Percentiles rank a stretch among this genome's conserved stretches.
phyloP scores from a whole-genome alignment of 2,888 invertebrate genomes.

The Drosophila melanosoma region DNA sequence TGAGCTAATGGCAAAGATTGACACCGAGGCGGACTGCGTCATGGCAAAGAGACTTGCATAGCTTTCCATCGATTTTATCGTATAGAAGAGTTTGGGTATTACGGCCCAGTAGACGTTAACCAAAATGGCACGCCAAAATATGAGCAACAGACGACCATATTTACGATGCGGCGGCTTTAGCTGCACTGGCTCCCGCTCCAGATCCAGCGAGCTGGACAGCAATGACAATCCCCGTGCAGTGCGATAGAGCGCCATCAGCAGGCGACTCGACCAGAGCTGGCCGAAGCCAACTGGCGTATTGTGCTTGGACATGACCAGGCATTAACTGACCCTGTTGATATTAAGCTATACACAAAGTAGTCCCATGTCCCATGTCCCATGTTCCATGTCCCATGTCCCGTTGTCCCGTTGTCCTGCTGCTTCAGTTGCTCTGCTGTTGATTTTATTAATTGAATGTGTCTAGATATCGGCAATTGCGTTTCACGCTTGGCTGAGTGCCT shows the following conservation, averaged over 20 bases:
- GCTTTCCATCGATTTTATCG: constrained; percentile 13
- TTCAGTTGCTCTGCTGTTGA: constrained; percentile 51
- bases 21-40: constrained; percentile 64
- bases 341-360: constrained; percentile 5
- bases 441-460: constrained; percentile 78
- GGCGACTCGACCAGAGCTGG: constrained; percentile 54
- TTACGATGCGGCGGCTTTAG: constrained; percentile 40
- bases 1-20: constrained; percentile 61
- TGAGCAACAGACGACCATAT: constrained; percentile 37
- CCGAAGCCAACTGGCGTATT: constrained; percentile 29
- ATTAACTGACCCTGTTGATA: constrained; percentile 43
- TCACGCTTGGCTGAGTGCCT: constrained; percentile 76
- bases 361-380: neutral
- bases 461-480: constrained; percentile 76
- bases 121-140: constrained; percentile 58
- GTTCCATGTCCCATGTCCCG: too few relatives aligned
- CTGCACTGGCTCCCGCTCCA: constrained; percentile 25
- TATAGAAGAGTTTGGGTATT: constrained; percentile 50
- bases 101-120: constrained; percentile 52
- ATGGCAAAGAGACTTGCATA: constrained; percentile 59
- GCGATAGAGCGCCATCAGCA: constrained; percentile 59
- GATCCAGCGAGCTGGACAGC: constrained; percentile 55
- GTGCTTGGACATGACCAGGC: constrained; percentile 45
- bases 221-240: constrained; percentile 63
- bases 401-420: constrained; percentile 18